Evolutionary conservation across 64 coral and sea anemone genomes (phyloP).

Genomic region (Hydrozoanthus tunicans): DNA sequence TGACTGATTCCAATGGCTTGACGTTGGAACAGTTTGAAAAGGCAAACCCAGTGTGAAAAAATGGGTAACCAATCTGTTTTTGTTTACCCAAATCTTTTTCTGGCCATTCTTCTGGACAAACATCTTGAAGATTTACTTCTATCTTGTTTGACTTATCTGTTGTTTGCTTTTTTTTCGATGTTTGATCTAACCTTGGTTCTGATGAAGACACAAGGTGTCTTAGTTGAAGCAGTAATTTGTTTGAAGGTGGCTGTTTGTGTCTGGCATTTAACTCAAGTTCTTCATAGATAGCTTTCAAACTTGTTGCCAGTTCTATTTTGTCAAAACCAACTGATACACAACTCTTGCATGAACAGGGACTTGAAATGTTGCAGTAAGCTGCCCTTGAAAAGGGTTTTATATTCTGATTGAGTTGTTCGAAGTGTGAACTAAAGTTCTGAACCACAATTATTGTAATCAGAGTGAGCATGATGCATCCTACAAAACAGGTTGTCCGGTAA

Average conservation of each 20-base stretch:
- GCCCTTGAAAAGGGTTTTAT: too few relatives aligned
- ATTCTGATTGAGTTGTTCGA: too few relatives aligned
- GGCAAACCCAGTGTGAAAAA: background rate
- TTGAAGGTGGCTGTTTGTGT: background rate
- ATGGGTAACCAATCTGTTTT: background rate
- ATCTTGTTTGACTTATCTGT: background rate
- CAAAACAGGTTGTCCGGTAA: too few relatives aligned
- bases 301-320: background rate
- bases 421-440: too few relatives aligned
- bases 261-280: background rate
- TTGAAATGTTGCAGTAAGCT: too few relatives aligned
- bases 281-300: background rate
- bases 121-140: background rate
- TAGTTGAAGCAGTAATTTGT: background rate
- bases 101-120: background rate
- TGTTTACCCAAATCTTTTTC: background rate
- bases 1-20: background rate
- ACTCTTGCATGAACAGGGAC: too few relatives aligned
- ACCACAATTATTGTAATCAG: too few relatives aligned
- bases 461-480: too few relatives aligned
- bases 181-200: background rate
- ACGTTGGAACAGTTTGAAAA: background rate
- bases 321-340: background rate
- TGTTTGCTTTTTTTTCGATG: background rate
- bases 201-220: background rate